Conservation (phyloP, 2,113 vertebrate genomes). For the Phocoena phocoena region DNA sequence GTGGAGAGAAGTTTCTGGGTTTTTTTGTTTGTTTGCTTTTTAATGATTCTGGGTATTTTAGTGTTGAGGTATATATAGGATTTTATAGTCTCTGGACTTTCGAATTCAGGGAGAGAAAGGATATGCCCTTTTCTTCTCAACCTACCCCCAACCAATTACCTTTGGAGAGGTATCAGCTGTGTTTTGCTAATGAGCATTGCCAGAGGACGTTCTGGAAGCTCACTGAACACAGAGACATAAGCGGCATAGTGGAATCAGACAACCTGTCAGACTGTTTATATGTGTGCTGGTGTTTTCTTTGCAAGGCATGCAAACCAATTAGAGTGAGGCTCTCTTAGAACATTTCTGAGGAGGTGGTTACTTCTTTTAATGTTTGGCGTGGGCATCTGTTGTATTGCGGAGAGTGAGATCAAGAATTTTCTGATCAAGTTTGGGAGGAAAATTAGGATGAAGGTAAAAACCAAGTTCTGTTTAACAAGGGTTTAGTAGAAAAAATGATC, state of each 20-base stretch:
- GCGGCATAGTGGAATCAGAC: slow-evolving; percentile 47
- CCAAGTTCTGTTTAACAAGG: slow-evolving; percentile 22
- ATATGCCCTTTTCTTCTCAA: background rate
- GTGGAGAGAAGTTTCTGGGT: slow-evolving; percentile 3
- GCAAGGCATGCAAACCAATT: slow-evolving; percentile 47
- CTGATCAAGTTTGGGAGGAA: slow-evolving; percentile 37
- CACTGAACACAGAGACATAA: background rate
- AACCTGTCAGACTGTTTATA: slow-evolving; percentile 65
- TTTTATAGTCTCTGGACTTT: slow-evolving; percentile 20
- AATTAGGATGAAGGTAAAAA: background rate
- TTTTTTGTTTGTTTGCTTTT: background rate
- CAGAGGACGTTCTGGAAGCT: slow-evolving; percentile 46
- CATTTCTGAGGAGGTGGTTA: background rate
- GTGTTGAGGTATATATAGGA: background rate
- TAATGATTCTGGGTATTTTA: slow-evolving; percentile 1
- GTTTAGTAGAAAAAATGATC: slow-evolving; percentile 16
- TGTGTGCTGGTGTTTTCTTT: slow-evolving; percentile 31
- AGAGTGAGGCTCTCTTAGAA: slow-evolving; percentile 23
- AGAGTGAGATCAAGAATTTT: slow-evolving; percentile 29
- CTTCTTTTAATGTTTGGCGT: slow-evolving; percentile 1
- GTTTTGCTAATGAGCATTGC: slow-evolving; percentile 69
- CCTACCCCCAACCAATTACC: slow-evolving; percentile 32
- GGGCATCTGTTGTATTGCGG: background rate
- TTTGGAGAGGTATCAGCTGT: slow-evolving; percentile 42
- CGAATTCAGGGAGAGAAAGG: background rate